These are phyloP conservation scores for Ibycter americanus DNA, from an alignment of 2,797 vertebrate species.

Conservation along the genomic window DNA sequence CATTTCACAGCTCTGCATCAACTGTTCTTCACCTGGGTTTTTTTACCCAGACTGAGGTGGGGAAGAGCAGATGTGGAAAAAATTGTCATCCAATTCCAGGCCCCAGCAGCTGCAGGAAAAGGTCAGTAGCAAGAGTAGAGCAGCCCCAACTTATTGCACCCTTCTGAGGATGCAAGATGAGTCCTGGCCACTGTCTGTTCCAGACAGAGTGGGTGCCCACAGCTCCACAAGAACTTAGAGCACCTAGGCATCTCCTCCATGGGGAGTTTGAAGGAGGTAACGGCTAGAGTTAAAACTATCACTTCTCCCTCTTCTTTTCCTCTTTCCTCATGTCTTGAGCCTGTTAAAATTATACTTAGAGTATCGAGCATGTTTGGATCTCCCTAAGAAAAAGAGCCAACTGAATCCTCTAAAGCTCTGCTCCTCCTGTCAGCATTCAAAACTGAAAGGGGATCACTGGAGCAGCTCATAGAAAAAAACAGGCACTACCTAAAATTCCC, in stretches of 20 bases:
- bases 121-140: accelerated
- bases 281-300: background rate
- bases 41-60: accelerated
- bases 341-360: background rate
- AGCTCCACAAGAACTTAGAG: background rate
- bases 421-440: background rate
- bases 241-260: background rate
- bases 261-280: background rate
- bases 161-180: background rate
- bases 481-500: background rate
- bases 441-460: background rate
- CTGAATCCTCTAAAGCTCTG: background rate
- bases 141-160: background rate
- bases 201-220: background rate
- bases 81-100: background rate
- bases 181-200: background rate
- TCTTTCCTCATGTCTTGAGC: background rate
- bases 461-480: background rate
- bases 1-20: background rate
- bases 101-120: background rate
- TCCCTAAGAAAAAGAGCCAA: background rate
- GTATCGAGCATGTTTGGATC: background rate
- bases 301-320: background rate
- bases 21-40: background rate
- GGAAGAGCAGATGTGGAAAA: background rate